These are phyloP conservation scores for Sinosuthora webbiana DNA, from an alignment of 2,113 vertebrate genomes.

Conservation along the genomic window DNA sequence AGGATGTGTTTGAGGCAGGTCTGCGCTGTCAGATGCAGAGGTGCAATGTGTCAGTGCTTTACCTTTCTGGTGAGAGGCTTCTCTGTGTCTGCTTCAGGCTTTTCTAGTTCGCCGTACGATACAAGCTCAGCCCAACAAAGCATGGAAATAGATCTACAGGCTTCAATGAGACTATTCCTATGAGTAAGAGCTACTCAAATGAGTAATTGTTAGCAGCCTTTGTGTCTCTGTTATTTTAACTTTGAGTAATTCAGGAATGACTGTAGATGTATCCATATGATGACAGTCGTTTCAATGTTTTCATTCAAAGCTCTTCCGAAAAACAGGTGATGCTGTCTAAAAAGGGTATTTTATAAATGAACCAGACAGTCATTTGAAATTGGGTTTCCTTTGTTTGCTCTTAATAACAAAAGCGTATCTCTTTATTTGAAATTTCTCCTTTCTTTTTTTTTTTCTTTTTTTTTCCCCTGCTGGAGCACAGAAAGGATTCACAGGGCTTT, in stretches of 20 bases:
- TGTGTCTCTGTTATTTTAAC: constrained; percentile 40
- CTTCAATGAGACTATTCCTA: neutral
- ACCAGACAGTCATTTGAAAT: neutral
- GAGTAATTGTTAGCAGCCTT: constrained; percentile 27
- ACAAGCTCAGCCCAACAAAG: neutral
- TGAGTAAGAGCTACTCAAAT: constrained; percentile 43
- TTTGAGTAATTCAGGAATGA: constrained; percentile 60
- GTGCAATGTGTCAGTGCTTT: neutral
- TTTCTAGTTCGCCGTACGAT: rapidly evolving
- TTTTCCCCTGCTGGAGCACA: neutral
- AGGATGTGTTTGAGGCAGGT: rapidly evolving
- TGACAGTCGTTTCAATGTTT: constrained; percentile 33
- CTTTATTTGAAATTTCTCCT: neutral
- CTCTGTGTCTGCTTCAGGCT: neutral
- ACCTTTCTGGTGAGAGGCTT: neutral
- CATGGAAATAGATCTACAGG: neutral
- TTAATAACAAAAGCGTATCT: neutral
- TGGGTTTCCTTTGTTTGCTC: constrained; percentile 32
- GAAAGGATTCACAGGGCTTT: neutral
- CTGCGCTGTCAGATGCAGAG: neutral
- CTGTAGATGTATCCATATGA: constrained; percentile 2
- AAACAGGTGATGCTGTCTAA: constrained; percentile 29
- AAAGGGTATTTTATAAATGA: constrained; percentile 12
- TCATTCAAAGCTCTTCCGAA: neutral
- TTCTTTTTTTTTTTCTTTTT: neutral